These are phyloP conservation scores for Hirundichthys speculiger DNA, from an alignment of 2,113 vertebrate genomes.

Conservation along the genomic window DNA sequence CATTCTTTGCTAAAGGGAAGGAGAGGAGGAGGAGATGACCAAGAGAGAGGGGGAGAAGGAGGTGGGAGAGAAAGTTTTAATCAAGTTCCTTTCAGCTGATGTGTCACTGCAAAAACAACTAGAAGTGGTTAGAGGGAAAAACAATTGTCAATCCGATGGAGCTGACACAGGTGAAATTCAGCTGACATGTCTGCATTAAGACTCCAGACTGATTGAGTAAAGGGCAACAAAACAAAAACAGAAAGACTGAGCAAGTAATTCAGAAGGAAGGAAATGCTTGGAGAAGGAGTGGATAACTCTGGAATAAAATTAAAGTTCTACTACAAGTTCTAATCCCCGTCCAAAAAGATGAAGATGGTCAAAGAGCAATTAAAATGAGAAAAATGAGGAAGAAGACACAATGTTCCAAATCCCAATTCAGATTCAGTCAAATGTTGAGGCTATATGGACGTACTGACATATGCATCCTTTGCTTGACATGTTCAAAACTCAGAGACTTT, in stretches of 20 bases:
- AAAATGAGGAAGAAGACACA: constrained; percentile 30
- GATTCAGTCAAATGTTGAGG: constrained; percentile 58
- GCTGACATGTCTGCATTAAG: constrained; percentile 34
- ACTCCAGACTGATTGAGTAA: constrained; percentile 33
- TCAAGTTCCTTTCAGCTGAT: constrained; percentile 69
- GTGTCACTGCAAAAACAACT: constrained; percentile 40
- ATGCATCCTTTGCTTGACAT: constrained; percentile 47
- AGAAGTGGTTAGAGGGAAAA: not conserved
- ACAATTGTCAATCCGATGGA: constrained; percentile 21
- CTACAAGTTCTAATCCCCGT: not conserved
- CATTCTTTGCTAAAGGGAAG: constrained; percentile 61
- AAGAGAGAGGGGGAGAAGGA: not conserved
- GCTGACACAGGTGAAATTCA: constrained; percentile 42
- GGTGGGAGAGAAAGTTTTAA: constrained; percentile 54
- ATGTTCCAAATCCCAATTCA: no score
- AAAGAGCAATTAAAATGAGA: constrained; percentile 23
- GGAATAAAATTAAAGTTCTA: constrained; percentile 19
- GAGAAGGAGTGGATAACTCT: constrained; percentile 28
- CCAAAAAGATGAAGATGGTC: constrained; percentile 5
- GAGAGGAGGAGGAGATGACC: not conserved
- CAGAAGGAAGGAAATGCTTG: constrained; percentile 20
- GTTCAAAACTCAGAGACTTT: constrained; percentile 60
- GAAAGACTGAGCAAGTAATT: constrained; percentile 17
- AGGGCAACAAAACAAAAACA: constrained; percentile 6
- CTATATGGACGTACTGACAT: constrained; percentile 11